A percentile compares a stretch with the other conserved stretches of the same genome.
Conservation (phyloP, 2,113 vertebrate genomes). For the Butorides virescens region DNA sequence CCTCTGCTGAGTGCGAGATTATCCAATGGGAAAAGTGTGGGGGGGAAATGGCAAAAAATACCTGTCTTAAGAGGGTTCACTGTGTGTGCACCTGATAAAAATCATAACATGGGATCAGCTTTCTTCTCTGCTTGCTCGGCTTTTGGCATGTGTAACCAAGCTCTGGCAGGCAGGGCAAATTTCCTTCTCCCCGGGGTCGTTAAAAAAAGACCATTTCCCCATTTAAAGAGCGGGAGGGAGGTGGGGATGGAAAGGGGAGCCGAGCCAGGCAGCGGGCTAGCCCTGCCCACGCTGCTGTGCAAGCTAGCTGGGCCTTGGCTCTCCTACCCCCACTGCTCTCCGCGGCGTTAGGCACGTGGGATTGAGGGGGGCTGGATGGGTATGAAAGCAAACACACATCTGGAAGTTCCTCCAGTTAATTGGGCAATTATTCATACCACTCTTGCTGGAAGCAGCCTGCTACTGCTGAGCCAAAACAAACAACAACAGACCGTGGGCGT, state of each 20-base stretch:
- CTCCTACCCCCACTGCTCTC: not conserved
- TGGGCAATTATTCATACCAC: constrained; percentile 72
- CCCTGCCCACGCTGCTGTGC: not conserved
- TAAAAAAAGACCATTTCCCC: constrained; percentile 62
- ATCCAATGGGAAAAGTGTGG: not conserved
- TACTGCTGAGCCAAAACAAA: constrained; percentile 63
- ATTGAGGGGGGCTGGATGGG: constrained; percentile 37
- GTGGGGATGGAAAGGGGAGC: constrained; percentile 10
- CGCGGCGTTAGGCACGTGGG: not conserved
- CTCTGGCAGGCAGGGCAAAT: constrained; percentile 46
- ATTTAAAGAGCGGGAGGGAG: constrained; percentile 34
- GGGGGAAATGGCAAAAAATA: not conserved
- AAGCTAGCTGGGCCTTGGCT: not conserved
- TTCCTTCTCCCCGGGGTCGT: constrained; percentile 39
- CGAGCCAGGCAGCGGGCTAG: not conserved
- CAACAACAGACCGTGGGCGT: constrained; percentile 24
- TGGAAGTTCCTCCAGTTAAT: constrained; percentile 72
- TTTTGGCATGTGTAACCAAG: constrained; percentile 24
- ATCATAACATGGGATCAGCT: constrained; percentile 57
- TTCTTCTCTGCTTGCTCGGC: constrained; percentile 38
- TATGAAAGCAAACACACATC: constrained; percentile 69
- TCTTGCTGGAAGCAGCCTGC: constrained; percentile 63
- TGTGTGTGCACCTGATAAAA: constrained; percentile 65
- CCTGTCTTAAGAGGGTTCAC: constrained; percentile 35
- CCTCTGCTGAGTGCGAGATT: not conserved